A percentile compares a stretch with the other conserved stretches of the same genome.
These are phyloP conservation scores for Drosophila truncata DNA, from an alignment of 1,140 invertebrate genomes.

Conservation along the genomic window DNA sequence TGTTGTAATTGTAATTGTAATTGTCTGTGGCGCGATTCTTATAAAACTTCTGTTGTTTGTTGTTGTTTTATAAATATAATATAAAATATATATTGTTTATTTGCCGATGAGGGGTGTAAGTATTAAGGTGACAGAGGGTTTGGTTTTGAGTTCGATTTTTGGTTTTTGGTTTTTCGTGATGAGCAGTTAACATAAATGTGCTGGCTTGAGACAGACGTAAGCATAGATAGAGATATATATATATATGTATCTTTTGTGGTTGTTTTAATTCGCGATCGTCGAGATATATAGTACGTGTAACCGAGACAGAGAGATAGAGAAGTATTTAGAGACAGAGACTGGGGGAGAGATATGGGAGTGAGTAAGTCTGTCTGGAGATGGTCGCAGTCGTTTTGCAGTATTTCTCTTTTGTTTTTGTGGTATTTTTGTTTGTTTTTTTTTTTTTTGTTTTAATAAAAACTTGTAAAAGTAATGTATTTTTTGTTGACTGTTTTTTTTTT, in stretches of 20 bases:
- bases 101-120: conserved; percentile 20
- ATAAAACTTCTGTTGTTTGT: neutral
- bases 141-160: conserved; percentile 15
- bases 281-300: conserved; percentile 15
- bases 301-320: conserved; percentile 20
- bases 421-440: conserved; percentile 35
- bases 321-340: conserved; percentile 20
- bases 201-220: conserved; percentile 60
- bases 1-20: conserved; percentile 18
- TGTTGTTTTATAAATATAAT: conserved; percentile 5
- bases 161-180: conserved; percentile 52
- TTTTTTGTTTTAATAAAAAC: conserved; percentile 37
- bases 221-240: conserved; percentile 64
- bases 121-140: conserved; percentile 13
- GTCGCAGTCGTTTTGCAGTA: conserved; percentile 60
- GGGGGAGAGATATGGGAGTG: neutral
- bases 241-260: conserved; percentile 64
- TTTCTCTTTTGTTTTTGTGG: conserved; percentile 38
- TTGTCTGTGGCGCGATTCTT: conserved; percentile 21
- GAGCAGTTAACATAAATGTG: conserved; percentile 70
- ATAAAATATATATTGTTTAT: conserved; percentile 19
- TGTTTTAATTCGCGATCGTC: conserved; percentile 55
- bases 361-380: conserved; percentile 46
- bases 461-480: conserved; percentile 35
- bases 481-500: conserved; percentile 12